Percentiles rank a stretch among this genome's conserved stretches.
Conservation (phyloP, 2,888 invertebrate species). For the Osmoderma eremita region DNA sequence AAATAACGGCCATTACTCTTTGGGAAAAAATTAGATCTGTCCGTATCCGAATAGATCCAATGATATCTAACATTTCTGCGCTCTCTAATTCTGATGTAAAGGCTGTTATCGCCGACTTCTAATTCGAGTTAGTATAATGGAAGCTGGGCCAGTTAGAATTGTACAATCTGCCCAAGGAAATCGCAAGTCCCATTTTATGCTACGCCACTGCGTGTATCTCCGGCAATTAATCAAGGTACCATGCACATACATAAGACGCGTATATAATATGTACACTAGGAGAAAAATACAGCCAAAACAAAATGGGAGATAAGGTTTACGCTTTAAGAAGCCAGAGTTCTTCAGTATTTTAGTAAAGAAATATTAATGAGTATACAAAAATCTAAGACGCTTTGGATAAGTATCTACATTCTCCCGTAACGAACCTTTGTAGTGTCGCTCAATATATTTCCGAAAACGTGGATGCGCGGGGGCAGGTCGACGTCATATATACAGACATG, state of each 20-base stretch:
- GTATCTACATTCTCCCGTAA: no score
- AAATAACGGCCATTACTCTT: constrained; percentile 16
- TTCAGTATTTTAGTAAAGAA: no score
- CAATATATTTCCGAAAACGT: no score
- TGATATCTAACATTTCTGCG: constrained; percentile 1
- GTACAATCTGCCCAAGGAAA: constrained; percentile 1
- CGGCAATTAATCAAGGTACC: constrained; percentile 11
- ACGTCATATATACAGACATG: no score
- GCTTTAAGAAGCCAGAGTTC: no score
- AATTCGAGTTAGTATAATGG: constrained; percentile 14
- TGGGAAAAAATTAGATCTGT: constrained; percentile 2
- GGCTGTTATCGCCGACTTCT: background rate
- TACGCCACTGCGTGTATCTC: background rate
- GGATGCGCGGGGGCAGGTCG: no score
- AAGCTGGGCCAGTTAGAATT: background rate
- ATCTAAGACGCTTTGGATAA: no score
- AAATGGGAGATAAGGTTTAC: no score
- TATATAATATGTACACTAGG: background rate
- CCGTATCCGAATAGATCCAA: constrained; percentile 13
- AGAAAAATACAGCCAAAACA: background rate
- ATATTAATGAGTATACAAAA: no score
- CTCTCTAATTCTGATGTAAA: constrained; percentile 9
- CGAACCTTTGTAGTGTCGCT: no score
- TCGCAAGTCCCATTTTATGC: constrained; percentile 4
- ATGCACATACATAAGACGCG: background rate